A percentile compares a stretch with the other conserved stretches of the same genome.
Evolutionary conservation across 23 tunicate species (phyloP).

Genomic region (Botrylloides violaceus): DNA sequence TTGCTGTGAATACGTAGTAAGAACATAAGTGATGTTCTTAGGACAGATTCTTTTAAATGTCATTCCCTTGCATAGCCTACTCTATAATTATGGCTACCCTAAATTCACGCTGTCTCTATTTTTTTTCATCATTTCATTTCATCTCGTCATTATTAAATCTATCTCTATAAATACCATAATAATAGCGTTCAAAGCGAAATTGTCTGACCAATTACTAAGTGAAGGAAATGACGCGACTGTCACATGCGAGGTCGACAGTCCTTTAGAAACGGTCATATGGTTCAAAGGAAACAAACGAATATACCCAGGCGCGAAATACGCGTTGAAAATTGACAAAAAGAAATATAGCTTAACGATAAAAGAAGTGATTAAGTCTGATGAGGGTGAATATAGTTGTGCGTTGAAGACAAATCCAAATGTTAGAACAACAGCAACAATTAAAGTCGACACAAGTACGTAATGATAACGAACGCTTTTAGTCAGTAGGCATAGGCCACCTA

Average conservation of each 20-base stretch:
- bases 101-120: background rate
- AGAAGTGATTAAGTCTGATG: slow-evolving; percentile 56
- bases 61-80: no score
- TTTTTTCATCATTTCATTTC: slow-evolving; percentile 4
- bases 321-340: slow-evolving; percentile 26
- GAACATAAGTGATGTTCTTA: no score
- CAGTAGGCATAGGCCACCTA: no score
- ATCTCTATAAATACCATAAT: slow-evolving; percentile 1
- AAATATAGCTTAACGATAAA: slow-evolving; percentile 32
- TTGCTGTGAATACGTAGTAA: no score
- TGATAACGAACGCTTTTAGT: no score
- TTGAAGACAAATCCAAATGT: slow-evolving; percentile 34
- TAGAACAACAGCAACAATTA: slow-evolving; percentile 27
- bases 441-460: slow-evolving; percentile 77
- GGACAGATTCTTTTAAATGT: no score
- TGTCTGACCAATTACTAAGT: slow-evolving; percentile 23
- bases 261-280: slow-evolving; percentile 70
- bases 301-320: slow-evolving; percentile 62
- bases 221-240: slow-evolving; percentile 55
- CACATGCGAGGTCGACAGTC: slow-evolving; percentile 51
- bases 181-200: slow-evolving; percentile 41
- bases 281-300: slow-evolving; percentile 46
- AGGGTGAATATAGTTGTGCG: slow-evolving; percentile 72
- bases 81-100: no score
- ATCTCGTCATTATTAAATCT: background rate